phyloP scores from a whole-genome alignment of 37 sponge, comb jelly and placozoan genomes.

The Eunapius fragilis region DNA sequence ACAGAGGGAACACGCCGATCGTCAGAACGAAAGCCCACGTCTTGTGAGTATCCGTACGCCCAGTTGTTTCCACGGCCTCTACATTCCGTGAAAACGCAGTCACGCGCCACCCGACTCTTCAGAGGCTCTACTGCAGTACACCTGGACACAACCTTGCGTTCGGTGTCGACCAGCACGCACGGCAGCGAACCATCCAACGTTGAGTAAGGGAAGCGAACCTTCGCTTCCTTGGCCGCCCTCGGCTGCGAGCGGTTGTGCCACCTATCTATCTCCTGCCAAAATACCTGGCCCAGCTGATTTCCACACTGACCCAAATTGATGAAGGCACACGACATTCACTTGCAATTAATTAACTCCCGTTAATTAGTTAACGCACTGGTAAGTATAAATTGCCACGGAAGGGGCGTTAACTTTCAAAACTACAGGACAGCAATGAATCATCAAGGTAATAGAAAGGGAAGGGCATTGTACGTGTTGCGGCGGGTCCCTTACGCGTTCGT shows the following conservation, averaged over 20 bases:
- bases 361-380: neutral
- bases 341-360: neutral
- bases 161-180: conserved; percentile 65
- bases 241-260: neutral
- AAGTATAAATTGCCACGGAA: neutral
- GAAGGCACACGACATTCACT: conserved; percentile 62
- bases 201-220: conserved; percentile 8
- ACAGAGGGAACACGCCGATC: neutral
- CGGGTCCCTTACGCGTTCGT: too few species aligned
- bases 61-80: conserved; percentile 88
- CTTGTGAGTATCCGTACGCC: conserved; percentile 73
- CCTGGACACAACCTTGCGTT: conserved; percentile 49
- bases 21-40: neutral
- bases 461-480: too few species aligned
- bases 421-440: neutral
- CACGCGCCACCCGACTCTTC: neutral
- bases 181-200: conserved; percentile 46
- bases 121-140: neutral
- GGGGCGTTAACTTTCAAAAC: neutral
- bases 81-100: conserved; percentile 28
- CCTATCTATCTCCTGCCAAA: conserved; percentile 44
- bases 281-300: conserved; percentile 65
- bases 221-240: neutral
- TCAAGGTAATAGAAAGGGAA: neutral
- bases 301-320: conserved; percentile 86